Evolutionary conservation across 1,140 invertebrate genomes (phyloP).

Genomic region (Ruditapes philippinarum): DNA sequence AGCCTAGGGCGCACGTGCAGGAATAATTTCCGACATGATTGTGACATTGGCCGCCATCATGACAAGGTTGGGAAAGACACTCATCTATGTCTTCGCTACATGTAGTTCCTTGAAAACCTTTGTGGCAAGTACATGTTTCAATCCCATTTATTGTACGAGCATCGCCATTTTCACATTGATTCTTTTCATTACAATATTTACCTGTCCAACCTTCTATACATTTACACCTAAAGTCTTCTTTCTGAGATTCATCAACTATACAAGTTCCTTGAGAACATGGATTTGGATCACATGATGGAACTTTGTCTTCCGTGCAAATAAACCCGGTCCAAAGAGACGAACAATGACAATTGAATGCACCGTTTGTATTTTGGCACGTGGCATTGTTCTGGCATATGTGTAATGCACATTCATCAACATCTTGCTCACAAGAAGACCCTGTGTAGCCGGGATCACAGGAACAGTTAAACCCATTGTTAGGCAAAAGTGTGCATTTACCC

Average conservation of each 20-base stretch:
- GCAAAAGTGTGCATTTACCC: not conserved
- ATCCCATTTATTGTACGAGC: not conserved
- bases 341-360: constrained; percentile 47
- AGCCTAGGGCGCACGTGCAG: constrained; percentile 25
- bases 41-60: constrained; percentile 12
- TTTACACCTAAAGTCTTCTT: constrained; percentile 33
- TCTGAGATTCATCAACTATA: not conserved
- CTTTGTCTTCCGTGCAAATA: constrained; percentile 38
- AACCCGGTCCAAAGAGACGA: constrained; percentile 30
- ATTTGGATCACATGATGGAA: constrained; percentile 42
- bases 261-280: constrained; percentile 46
- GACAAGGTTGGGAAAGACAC: constrained; percentile 18
- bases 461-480: constrained; percentile 17
- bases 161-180: constrained; percentile 7
- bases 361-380: constrained; percentile 40
- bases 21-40: constrained; percentile 40
- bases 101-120: not conserved
- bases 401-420: constrained; percentile 51
- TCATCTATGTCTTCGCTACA: constrained; percentile 51
- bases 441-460: constrained; percentile 31
- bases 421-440: constrained; percentile 21
- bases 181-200: constrained; percentile 22
- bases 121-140: constrained; percentile 20
- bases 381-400: constrained; percentile 43
- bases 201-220: constrained; percentile 44